Evolutionary conservation across 2,888 invertebrate genomes (phyloP).

Genomic region (Torymus tubicola): DNA sequence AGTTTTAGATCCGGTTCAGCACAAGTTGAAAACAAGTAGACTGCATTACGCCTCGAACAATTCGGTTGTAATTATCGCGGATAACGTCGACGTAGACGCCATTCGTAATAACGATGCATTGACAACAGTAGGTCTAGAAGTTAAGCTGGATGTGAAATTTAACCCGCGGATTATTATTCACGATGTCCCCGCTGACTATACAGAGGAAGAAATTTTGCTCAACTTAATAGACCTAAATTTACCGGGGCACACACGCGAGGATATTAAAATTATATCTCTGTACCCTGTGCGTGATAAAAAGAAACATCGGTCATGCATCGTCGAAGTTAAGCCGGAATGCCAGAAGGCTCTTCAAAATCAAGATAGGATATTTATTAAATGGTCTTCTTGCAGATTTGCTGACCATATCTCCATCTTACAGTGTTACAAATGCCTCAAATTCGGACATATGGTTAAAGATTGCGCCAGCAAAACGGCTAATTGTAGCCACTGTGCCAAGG

Average conservation of each 20-base stretch:
- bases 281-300: not conserved
- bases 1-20: not conserved
- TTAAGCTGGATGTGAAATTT: not conserved
- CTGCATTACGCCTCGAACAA: not conserved
- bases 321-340: not conserved
- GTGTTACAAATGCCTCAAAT: too few relatives aligned
- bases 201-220: not conserved
- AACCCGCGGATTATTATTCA: not conserved
- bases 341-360: not conserved
- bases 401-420: not conserved
- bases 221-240: not conserved
- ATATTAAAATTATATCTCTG: not conserved
- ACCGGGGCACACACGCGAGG: not conserved
- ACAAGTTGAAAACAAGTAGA: not conserved
- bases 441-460: not conserved
- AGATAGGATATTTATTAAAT: not conserved
- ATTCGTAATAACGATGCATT: not conserved
- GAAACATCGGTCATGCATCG: not conserved
- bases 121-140: not conserved
- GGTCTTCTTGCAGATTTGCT: not conserved
- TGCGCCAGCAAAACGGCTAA: not conserved
- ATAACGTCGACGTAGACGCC: not conserved
- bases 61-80: not conserved
- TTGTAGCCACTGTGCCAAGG: not conserved
- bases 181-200: not conserved